A percentile compares a stretch with the other conserved stretches of the same genome.
These are phyloP conservation scores for Aulostomus chinensis DNA, from an alignment of 2,797 vertebrate genomes.

Conservation along the genomic window DNA sequence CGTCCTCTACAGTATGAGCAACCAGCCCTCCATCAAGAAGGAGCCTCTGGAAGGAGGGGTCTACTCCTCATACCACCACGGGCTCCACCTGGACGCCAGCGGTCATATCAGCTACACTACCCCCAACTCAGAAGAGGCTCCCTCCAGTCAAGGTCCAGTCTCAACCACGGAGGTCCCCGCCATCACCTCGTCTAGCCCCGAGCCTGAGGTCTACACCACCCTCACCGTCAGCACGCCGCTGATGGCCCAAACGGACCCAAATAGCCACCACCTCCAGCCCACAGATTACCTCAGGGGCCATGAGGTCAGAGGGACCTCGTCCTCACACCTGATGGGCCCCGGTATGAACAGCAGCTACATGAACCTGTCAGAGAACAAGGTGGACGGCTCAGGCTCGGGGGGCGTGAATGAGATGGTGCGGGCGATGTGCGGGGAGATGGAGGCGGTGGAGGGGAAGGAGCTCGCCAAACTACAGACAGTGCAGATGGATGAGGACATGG, in stretches of 20 bases:
- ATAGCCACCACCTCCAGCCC: conserved; percentile 80
- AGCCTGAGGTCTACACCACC: conserved; percentile 90
- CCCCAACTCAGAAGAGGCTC: conserved; percentile 74
- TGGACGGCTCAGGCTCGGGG: conserved; percentile 60
- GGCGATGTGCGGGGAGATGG: conserved; percentile 91
- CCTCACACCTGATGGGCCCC: conserved; percentile 83
- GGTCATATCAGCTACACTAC: conserved; percentile 89
- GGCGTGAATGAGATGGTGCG: conserved; percentile 88
- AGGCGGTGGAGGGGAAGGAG: conserved; percentile 87
- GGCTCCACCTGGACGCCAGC: conserved; percentile 89
- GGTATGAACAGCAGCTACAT: conserved; percentile 87
- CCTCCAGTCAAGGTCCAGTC: conserved; percentile 80
- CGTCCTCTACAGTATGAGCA: conserved; percentile 90
- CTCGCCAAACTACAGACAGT: conserved; percentile 97
- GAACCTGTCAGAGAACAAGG: conserved; percentile 84
- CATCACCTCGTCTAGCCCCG: conserved; percentile 84
- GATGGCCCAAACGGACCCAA: conserved; percentile 85
- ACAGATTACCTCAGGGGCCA: conserved; percentile 86
- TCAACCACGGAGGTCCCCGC: conserved; percentile 54
- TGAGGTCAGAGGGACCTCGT: conserved; percentile 64
- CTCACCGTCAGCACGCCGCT: conserved; percentile 86
- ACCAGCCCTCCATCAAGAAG: conserved; percentile 89
- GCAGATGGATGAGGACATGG: conserved; percentile 97
- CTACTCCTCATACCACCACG: conserved; percentile 84
- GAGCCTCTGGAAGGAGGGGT: conserved; percentile 90